Evolutionary conservation across 2,113 vertebrate species (phyloP), one percentile per base, ranked within the genome.

Genomic region (Piliocolobus tephrosceles): DNA sequence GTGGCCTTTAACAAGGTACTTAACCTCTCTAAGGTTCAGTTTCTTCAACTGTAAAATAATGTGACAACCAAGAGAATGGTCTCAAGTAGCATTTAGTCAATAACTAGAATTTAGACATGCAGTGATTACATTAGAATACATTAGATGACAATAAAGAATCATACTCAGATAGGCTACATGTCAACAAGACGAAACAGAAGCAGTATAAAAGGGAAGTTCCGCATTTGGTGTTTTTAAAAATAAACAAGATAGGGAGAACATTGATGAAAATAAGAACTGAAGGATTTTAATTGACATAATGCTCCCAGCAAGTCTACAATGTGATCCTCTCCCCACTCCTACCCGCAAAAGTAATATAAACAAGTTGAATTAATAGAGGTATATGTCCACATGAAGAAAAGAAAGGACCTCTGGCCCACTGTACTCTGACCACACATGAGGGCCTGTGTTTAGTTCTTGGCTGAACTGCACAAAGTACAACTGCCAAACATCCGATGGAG

Each of bases 181-280:
- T 87, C 55, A 68, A 96, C n/a, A 92, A 64, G 45, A 91, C 52
- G 18, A 95, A 86, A 82, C 1, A 85, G 43, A 91, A 57, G 79
- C 85, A 17, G 5, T 58, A 83, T 18, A 95, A 85, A 90, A 64
- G n/a, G 18, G 18, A 95, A 88, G 43, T 64, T 73, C 9, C 58
- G 3, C 90, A 81, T 82, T 91, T 88, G 73, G 23, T 79, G 32
- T 96, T 93, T 84, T 96, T 14, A 45, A 84, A 73, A 96, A 30
- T 73, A 85, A 84, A 43, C 2, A 45, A 72, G 5, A 78, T 73
- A 70, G 40, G 52, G 52, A 79, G 43, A 89, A 90, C n/a, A 81
- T 1, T 52, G 20, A 95, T 27, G 23, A 90, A 86, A 94, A 73
- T 82, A 45, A 91, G 25, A 68, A 68, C 25, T 17, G 17, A 86